phyloP scores from a whole-genome alignment of 2,888 invertebrate species.

The Athrips mouffetella region DNA sequence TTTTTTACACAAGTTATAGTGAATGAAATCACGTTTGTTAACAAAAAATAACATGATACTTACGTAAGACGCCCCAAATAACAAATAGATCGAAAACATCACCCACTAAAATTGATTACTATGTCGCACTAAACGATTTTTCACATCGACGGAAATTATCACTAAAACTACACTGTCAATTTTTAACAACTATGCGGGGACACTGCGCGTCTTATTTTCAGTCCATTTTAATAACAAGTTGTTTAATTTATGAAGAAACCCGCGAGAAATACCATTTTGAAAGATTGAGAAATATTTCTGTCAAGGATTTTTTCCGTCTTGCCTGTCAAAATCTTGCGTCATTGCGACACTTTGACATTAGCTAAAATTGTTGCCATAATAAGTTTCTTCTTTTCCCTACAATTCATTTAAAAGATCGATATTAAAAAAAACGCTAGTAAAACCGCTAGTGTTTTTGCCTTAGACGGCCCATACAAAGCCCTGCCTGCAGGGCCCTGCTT shows the following conservation, averaged over 20 bases:
- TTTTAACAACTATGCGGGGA: constrained; percentile 36
- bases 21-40: constrained; percentile 41
- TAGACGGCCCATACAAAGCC: too few relatives aligned
- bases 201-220: constrained; percentile 37
- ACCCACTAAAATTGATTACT: constrained; percentile 57
- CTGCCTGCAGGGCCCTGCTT: too few relatives aligned
- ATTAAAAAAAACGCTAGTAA: too few relatives aligned
- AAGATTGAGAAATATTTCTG: constrained; percentile 63
- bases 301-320: constrained; percentile 62
- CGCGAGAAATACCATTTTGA: constrained; percentile 74
- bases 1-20: neutral
- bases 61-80: constrained; percentile 70
- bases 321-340: constrained; percentile 53
- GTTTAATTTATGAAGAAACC: constrained; percentile 62
- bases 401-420: too few relatives aligned
- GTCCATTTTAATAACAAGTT: constrained; percentile 57
- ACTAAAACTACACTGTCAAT: constrained; percentile 40
- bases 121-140: constrained; percentile 29
- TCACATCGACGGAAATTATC: constrained; percentile 16
- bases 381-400: too few relatives aligned
- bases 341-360: constrained; percentile 62
- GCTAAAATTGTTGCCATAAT: constrained; percentile 22
- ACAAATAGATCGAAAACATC: constrained; percentile 62
- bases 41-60: constrained; percentile 57
- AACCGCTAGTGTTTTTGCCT: too few relatives aligned